Base-by-base conservation (phyloP, 2,797 vertebrate species). In the Neosilurus mollespiculum region DNA sequence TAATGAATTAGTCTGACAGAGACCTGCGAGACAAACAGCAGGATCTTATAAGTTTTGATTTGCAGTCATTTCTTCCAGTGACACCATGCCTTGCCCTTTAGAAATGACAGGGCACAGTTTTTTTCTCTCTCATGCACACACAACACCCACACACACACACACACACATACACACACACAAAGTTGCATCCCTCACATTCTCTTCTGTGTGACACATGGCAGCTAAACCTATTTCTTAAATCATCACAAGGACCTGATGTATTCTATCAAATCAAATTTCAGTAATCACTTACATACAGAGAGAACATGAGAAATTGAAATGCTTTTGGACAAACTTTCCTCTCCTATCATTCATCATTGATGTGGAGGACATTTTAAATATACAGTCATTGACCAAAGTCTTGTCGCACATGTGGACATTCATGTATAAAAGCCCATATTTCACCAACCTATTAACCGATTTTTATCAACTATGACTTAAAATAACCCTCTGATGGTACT, bases 21-120 rank as follows among this genome's bases (percentile, higher is more conserved):
- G 26, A 53, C 62, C n/a, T 64, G 59, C 1, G 20, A 34, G 56
- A 53, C 62, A 56, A 61, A 53, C 54, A 71, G 58, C 66, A 64
- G 22, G 56, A 81, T 59, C 20, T 56, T 69, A 65, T 77, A 59
- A 2, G 64, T 56, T 85, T 85, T 83, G 34, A 85, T 80, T 79
- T 37, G 51, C n/a, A 37, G 26, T 22, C 49, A 79, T 37, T 78
- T 76, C 71, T 83, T 14, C 49, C 62, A 26, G 24, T 51, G 51
- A 69, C 37, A 49, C 58, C 10, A 49, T 78, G 26, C 56, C 5
- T 71, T 78, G 75, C 72, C 56, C 37, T 85, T 72, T 76, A 85
- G 12, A 71, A 49, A 70, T 43, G 43, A 22, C 65, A 78, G 30
- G 11, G 71, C 51, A 11, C 54, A 15, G 26, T 11, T 9, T 69